Evolutionary conservation across 2,888 invertebrate species (phyloP), one percentile per base, ranked within the genome.

Genomic region (Cataglyphis altisquamis): DNA sequence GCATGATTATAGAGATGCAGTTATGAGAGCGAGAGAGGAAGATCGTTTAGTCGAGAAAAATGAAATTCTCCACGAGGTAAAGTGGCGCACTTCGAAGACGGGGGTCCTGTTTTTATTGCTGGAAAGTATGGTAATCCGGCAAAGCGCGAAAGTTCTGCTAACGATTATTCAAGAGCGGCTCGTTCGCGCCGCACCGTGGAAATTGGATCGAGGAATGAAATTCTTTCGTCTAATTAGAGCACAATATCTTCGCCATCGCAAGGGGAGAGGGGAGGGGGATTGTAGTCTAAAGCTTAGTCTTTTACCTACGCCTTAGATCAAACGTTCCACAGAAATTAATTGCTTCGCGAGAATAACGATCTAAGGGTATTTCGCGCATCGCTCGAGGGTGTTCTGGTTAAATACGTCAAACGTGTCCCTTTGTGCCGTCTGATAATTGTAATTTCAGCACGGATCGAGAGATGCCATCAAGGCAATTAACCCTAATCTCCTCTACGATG

Each of bases 81-180:
- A 89, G 60, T 62, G 82, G 66, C 41, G 67, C 67, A 77, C 82
- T 25, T 45, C 45, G 77, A 63, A 73, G 55, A 66, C 73, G 52
- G 64, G 68, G 84, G 32, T 57, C 18, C 62, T 75, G 75, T 83
- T 86, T 86, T 89, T 88, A 84, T 88, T 84, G 81, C 90, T 39
- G 52, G 62, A 72, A 82, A 83, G 82, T 90, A 90, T 89, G 90
- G 84, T 90, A 90, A 90, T 90, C 85, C 83, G 80, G 83, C 64
- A 83, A 89, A 90, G 90, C 86, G 89, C 86, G 87, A 90, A 89
- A 90, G 87, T 90, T 90, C 82, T 64, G 66, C 80, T 85, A 90
- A 87, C 89, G 87, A 90, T 90, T 90, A 88, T 89, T 86, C 90
- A 86, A 86, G 75, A 72, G 77, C 41, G 45, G 75, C 55, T 62